Evolutionary conservation across 2,888 invertebrate genomes (phyloP), one percentile per base, ranked within the genome.

Genomic region (Vesta saturnalis): DNA sequence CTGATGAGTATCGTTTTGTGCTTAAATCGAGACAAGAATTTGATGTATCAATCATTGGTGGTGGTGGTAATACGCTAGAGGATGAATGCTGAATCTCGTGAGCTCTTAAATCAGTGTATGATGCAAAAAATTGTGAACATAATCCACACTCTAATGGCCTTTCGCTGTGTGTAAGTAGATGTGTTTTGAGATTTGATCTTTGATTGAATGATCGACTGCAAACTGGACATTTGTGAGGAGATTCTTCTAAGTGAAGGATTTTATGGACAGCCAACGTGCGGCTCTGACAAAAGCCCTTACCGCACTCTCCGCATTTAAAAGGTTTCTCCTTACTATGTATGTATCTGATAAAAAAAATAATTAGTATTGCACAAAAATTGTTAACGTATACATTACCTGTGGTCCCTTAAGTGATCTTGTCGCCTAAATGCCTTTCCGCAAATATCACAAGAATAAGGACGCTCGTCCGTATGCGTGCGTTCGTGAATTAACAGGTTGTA

Each of bases 261-360:
- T 94, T 94, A 86, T 99, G 99, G 1, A 97, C 97, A 0, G 97
- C 96, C 74, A 99, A 86, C 0, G 99, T 99, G 59, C 99, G 88
- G 18, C 96, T 95, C 82, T 99, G 99, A 83, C 99, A 99, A 85
- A 99, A 99, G 3, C 99, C 99, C 85, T 99, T 99, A 52, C 97
- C 97, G 83, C 99, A 99, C 78, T 97, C 94, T 1, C 89, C 90
- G 84, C 99, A 99, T 82, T 97, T 98, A 86, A 98, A 99, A 0
- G 99, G 99, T 83, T 99, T 99, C 85, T 98, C 97, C 82, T 98
- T 98, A 74, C 96, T 96, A 86, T 99, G 99, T 74, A 98, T 99
- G 86, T 97, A 99, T 82, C 96, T 96, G 87, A 64, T 86, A 86
- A 79, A 12, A 54, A 46, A n/a, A n/a, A n/a, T n/a, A n/a, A n/a